Conservation (phyloP, 2,113 vertebrate genomes). For the Salvator merianae region DNA sequence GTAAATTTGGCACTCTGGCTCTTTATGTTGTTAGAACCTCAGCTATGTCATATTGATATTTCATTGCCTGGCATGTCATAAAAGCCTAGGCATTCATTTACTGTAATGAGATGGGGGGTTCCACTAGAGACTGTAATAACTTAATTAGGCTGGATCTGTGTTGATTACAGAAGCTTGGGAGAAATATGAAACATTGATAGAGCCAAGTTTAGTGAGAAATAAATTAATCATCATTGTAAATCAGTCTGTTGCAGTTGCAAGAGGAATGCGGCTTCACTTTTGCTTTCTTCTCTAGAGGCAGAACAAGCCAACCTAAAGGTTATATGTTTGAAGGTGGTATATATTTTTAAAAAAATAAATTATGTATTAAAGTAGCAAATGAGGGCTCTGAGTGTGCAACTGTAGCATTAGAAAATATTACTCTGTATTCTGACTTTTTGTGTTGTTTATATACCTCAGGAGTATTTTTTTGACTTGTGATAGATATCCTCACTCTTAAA, state of each 20-base stretch:
- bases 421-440: background rate
- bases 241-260: slow-evolving; percentile 17
- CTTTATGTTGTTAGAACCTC: background rate
- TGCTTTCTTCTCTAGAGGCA: background rate
- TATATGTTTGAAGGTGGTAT: background rate
- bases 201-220: background rate
- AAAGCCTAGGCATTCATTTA: slow-evolving; percentile 8
- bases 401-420: background rate
- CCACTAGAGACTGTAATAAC: background rate
- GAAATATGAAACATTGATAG: background rate
- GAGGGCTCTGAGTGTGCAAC: background rate
- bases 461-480: background rate
- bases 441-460: background rate
- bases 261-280: background rate
- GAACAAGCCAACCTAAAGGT: background rate
- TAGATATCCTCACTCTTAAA: background rate
- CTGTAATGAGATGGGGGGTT: slow-evolving; percentile 1
- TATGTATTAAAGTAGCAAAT: background rate
- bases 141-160: background rate
- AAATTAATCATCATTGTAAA: slow-evolving; percentile 5
- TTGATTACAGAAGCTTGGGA: slow-evolving; percentile 2
- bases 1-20: background rate
- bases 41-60: background rate
- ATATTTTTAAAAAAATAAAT: background rate
- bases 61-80: background rate